Evolutionary conservation across 2,888 invertebrate species (phyloP).

Genomic region (Eucriotettix oculatus): DNA sequence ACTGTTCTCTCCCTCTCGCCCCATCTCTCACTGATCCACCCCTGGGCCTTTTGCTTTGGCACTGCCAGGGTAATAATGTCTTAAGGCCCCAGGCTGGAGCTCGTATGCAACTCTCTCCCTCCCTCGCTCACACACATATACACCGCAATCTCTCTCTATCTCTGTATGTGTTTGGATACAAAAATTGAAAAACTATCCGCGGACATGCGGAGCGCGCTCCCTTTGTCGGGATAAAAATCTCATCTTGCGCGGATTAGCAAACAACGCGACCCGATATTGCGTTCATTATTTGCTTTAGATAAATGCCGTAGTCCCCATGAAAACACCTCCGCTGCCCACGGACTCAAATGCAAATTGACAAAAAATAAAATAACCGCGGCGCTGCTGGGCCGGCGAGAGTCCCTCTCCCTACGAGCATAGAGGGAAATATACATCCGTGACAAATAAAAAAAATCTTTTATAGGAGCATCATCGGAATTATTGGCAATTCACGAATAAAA

Average conservation of each 20-base stretch:
- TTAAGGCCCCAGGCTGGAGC: no score
- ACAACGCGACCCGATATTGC: constrained; percentile 4
- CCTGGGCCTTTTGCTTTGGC: no score
- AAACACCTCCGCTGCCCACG: constrained; percentile 4
- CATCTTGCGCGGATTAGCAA: constrained; percentile 10
- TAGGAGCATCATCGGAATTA: not conserved
- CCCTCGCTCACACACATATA: no score
- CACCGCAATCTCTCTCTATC: not conserved
- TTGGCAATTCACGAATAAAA: not conserved
- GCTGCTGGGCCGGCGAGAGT: no score
- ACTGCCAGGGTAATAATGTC: no score
- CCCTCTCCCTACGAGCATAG: not conserved
- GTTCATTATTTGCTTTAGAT: constrained; percentile 10
- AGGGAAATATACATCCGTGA: not conserved
- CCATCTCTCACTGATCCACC: no score
- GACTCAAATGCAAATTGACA: constrained; percentile 7
- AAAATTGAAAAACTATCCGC: constrained; percentile 9
- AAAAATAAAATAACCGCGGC: not conserved
- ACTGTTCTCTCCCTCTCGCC: no score
- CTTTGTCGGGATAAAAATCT: constrained; percentile 12
- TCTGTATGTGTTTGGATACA: constrained; percentile 8
- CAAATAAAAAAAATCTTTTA: not conserved
- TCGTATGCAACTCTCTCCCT: not conserved
- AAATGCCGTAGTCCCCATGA: constrained; percentile 6
- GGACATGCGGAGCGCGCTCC: not conserved